Percentiles rank a stretch among this genome's conserved stretches.
These are phyloP conservation scores for Eulemur mongoz DNA, from an alignment of 2,797 vertebrate species.

Conservation along the genomic window DNA sequence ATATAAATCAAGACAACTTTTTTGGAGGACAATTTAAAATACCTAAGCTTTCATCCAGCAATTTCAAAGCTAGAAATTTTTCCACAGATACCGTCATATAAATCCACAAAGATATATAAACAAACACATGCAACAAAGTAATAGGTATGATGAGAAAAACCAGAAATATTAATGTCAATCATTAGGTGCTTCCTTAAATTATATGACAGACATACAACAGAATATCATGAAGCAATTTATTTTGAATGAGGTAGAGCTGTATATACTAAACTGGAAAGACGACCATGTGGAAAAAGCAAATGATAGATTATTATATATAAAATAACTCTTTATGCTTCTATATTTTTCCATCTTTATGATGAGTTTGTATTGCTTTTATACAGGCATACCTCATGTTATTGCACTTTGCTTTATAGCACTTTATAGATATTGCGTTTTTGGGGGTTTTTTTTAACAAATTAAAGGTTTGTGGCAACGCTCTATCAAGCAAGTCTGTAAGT, in stretches of 20 bases:
- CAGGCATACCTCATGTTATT: background rate
- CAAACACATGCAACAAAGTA: conserved; percentile 25
- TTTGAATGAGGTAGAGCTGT: background rate
- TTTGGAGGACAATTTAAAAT: conserved; percentile 12
- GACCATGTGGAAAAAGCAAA: background rate
- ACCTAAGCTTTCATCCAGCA: background rate
- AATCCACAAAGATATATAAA: background rate
- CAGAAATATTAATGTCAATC: background rate
- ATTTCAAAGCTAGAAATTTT: conserved; percentile 7
- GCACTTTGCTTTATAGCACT: background rate
- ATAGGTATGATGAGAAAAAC: background rate
- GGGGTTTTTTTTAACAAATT: background rate
- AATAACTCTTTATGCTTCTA: background rate
- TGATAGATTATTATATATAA: background rate
- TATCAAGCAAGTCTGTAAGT: background rate
- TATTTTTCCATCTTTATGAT: conserved; percentile 14
- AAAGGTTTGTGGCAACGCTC: background rate
- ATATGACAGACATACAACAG: background rate
- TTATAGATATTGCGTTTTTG: background rate
- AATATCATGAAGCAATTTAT: background rate
- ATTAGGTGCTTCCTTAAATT: background rate
- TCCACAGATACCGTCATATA: background rate
- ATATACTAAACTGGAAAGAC: background rate
- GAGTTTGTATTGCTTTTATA: background rate
- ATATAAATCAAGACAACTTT: background rate